Conservation (phyloP, 1,140 invertebrate species). For the Bombus pyrosoma region DNA sequence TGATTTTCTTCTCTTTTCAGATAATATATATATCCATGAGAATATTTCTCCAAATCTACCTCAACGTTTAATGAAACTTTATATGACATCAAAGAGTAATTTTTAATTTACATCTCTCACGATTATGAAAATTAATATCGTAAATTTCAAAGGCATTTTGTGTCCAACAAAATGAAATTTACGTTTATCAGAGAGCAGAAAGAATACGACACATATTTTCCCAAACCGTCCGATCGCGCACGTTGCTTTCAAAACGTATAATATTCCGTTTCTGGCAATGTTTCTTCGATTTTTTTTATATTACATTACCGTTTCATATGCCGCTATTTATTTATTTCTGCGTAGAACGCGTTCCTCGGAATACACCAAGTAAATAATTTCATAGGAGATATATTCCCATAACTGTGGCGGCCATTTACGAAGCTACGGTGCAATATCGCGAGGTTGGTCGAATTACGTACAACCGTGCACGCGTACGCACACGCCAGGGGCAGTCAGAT, state of each 20-base stretch:
- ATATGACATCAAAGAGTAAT: not conserved
- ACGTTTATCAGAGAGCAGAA: too few species aligned
- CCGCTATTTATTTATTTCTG: not conserved
- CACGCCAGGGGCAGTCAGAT: not conserved
- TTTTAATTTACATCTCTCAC: not conserved
- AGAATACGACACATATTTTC: too few species aligned
- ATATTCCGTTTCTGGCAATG: too few species aligned
- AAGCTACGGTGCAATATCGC: not conserved
- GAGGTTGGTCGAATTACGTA: slow-evolving; percentile 16
- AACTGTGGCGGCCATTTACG: not conserved
- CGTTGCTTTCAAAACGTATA: too few species aligned
- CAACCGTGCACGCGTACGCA: not conserved
- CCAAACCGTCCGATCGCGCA: too few species aligned
- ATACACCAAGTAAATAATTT: not conserved
- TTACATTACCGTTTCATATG: not conserved
- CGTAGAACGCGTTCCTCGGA: not conserved
- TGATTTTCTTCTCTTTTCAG: not conserved
- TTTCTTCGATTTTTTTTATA: not conserved
- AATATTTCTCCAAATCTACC: not conserved
- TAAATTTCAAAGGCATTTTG: not conserved
- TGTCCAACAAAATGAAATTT: not conserved
- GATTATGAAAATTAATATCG: not conserved
- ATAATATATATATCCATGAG: not conserved
- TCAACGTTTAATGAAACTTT: not conserved
- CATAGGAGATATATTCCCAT: not conserved